These are phyloP conservation scores for Malaclemys terrapin DNA, from an alignment of 2,113 vertebrate genomes.

Conservation along the genomic window DNA sequence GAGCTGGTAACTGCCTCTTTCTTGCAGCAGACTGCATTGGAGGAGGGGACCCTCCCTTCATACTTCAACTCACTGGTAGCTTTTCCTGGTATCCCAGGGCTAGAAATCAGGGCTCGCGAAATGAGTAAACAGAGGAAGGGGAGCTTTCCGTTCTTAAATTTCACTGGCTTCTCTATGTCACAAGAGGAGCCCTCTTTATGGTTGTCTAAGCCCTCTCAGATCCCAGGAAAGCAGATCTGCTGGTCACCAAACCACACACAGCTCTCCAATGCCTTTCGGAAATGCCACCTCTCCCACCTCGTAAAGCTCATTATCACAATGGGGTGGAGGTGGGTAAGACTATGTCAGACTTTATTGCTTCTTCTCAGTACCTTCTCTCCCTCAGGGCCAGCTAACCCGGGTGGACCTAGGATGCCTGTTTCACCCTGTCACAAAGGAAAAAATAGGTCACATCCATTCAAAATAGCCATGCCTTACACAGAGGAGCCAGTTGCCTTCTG, in stretches of 20 bases:
- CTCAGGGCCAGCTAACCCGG: conserved; percentile 77
- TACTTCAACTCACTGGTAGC: background rate
- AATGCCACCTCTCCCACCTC: background rate
- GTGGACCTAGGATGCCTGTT: conserved; percentile 74
- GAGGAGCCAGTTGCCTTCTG: background rate
- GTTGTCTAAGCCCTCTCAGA: background rate
- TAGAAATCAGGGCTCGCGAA: background rate
- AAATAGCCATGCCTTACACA: background rate
- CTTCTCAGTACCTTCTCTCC: conserved; percentile 81
- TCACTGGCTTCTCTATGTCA: background rate
- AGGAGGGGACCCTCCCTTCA: accelerated
- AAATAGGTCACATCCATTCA: background rate
- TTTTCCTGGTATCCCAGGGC: background rate
- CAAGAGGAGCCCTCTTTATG: background rate
- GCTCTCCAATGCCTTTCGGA: background rate
- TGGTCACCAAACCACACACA: too few species aligned
- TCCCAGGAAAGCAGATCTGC: background rate
- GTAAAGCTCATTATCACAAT: too few species aligned
- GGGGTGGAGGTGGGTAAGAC: background rate
- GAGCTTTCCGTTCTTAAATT: background rate
- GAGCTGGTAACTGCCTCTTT: background rate
- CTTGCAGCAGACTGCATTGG: background rate
- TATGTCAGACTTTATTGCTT: background rate
- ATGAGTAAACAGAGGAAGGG: too few species aligned
- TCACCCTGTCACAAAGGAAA: conserved; percentile 54